A percentile compares a stretch with the other conserved stretches of the same genome.
phyloP scores from a whole-genome alignment of 92 coral and sea anemone genomes.

The Hydrozoanthus gracilis region DNA sequence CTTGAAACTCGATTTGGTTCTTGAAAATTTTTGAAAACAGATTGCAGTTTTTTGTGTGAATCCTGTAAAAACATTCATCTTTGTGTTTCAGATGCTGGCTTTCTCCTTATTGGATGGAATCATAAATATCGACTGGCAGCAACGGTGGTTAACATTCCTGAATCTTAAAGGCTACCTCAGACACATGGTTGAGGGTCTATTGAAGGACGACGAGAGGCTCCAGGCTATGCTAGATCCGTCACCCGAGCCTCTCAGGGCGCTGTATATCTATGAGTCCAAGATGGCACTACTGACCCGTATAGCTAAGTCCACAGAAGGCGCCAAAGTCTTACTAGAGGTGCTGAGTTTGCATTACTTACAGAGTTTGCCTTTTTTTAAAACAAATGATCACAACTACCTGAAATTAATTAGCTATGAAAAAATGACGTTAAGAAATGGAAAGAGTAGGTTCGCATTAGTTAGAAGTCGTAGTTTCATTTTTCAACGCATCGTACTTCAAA shows the following conservation, averaged over 20 bases:
- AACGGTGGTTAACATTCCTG: slow-evolving; percentile 91
- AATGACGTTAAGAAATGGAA: no score
- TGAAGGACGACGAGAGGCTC: slow-evolving; percentile 92
- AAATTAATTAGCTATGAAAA: no score
- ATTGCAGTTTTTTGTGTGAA: no score
- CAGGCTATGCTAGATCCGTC: slow-evolving; percentile 93
- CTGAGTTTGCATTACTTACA: no score
- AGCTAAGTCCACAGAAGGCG: slow-evolving; percentile 93
- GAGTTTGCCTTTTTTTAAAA: no score
- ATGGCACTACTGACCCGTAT: slow-evolving; percentile 94
- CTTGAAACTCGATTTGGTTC: no score
- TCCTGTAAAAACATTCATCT: neutral
- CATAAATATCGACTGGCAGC: slow-evolving; percentile 94
- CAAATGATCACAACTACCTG: no score
- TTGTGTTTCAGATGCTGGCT: slow-evolving; percentile 88
- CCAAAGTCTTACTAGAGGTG: slow-evolving; percentile 77
- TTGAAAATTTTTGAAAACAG: no score
- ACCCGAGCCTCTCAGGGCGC: slow-evolving; percentile 96
- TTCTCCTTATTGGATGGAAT: slow-evolving; percentile 91
- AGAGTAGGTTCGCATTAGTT: no score
- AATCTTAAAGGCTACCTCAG: slow-evolving; percentile 90
- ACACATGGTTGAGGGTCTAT: slow-evolving; percentile 90
- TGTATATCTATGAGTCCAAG: slow-evolving; percentile 95
- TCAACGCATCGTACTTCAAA: no score
- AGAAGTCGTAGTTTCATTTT: no score